Base-by-base conservation (phyloP, 2,797 vertebrate species). In the Megalops cyprinoides region DNA sequence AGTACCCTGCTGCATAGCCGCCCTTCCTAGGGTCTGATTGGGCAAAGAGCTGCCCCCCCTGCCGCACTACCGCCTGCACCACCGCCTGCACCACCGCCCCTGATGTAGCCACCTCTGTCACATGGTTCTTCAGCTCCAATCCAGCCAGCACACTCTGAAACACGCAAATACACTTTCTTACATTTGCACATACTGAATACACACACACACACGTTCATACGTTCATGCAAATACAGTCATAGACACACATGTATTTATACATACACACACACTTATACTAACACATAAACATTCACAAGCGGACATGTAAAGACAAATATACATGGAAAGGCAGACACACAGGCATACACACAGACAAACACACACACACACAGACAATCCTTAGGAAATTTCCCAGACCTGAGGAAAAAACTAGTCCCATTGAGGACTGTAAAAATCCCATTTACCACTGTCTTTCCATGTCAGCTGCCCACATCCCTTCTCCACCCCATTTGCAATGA, bases 21-120 rank as follows among this genome's bases (percentile, higher is more conserved):
- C 89, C 89, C 85, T 96, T 95, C 74, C 95, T 93, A 60, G 86
- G 90, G 82, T 96, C 95, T 0, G 94, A 96, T 88, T 94, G 81
- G n/a, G 95, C 95, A 0, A 84, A 84, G 56, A 95, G 87, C 49
- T 85, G 84, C 0, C 88, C 82, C 15, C 87, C 79, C 0, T 88
- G 12, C 7, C 86, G 82, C 56, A 94, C 80, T 34, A 96, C 86
- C 0, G 93, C 94, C 85, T 96, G 94, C 74, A 96, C 91, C 81
- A 96, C 86, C 0, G 93, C 94, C 85, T 96, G 94, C 74, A 96
- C 91, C 81, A 94, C 92, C 0, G 92, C 89, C 1, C 87, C 90
- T 0, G 6, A 23, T 0, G 87, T 79, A 0, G 20, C 86, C 46
- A 76, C 3, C 51, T 90, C 8, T 0, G 74, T 90, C 79, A 81